A percentile compares a stretch with the other conserved stretches of the same genome.
Evolutionary conservation across 2,888 invertebrate species (phyloP).

Genomic region (Mallateleia sp.): DNA sequence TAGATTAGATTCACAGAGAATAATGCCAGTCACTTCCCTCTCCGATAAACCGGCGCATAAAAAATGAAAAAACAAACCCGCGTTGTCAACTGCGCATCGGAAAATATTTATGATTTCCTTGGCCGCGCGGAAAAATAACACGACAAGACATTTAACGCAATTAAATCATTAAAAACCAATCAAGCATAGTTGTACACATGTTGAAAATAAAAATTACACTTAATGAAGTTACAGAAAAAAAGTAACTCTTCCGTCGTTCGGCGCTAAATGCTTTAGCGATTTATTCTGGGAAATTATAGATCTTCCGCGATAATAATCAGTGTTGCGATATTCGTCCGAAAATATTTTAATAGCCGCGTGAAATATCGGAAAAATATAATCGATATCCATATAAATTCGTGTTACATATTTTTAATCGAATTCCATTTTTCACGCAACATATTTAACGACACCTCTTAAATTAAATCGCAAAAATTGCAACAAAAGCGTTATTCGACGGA

Average conservation of each 20-base stretch:
- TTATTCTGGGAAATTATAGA: background rate
- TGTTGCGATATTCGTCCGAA: background rate
- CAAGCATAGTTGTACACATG: slow-evolving; percentile 51
- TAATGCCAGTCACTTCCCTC: slow-evolving; percentile 84
- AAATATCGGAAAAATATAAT: slow-evolving; percentile 37
- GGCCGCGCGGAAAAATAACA: background rate
- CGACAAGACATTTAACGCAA: slow-evolving; percentile 31
- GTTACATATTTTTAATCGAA: slow-evolving; percentile 57
- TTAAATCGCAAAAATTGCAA: slow-evolving; percentile 59
- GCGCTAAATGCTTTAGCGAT: background rate
- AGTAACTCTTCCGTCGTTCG: background rate
- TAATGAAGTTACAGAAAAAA: background rate
- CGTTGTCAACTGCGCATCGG: slow-evolving; percentile 36
- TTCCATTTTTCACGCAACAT: slow-evolving; percentile 59
- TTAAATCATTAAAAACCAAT: slow-evolving; percentile 80
- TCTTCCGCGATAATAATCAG: background rate
- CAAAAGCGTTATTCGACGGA: slow-evolving; percentile 53
- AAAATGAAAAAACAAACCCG: slow-evolving; percentile 71
- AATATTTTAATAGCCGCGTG: background rate
- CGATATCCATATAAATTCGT: slow-evolving; percentile 20
- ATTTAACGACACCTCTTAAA: slow-evolving; percentile 62
- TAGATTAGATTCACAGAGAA: slow-evolving; percentile 83
- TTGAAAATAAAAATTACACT: background rate
- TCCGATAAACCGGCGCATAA: slow-evolving; percentile 78
- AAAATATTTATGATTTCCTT: slow-evolving; percentile 33